Conservation (phyloP, 2,888 invertebrate genomes). For the Diloba caeruleocephala region DNA sequence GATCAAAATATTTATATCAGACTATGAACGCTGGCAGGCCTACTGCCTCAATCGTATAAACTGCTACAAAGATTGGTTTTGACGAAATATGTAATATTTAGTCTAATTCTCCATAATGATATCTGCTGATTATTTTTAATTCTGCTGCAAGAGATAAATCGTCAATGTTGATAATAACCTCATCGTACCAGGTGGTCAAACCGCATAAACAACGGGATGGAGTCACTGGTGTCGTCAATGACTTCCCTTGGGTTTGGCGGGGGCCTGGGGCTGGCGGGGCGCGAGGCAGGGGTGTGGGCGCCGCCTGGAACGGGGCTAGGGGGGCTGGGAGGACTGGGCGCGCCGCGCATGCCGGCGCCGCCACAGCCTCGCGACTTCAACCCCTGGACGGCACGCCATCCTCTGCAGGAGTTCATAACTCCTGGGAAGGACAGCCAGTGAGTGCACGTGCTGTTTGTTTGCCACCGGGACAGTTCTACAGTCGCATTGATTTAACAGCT, state of each 20-base stretch:
- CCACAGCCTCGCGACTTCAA: conserved; percentile 72
- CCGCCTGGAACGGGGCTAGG: conserved; percentile 54
- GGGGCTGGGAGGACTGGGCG: conserved; percentile 24
- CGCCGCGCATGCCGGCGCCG: conserved; percentile 47
- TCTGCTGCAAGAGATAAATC: not conserved
- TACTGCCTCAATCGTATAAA: too few species aligned
- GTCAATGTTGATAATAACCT: not conserved
- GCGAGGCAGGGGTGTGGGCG: conserved; percentile 69
- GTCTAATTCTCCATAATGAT: too few species aligned
- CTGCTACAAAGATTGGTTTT: too few species aligned
- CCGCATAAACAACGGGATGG: conserved; percentile 65
- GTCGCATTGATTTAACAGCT: conserved; percentile 16
- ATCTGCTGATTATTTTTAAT: not conserved
- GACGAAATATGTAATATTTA: too few species aligned
- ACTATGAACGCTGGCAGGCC: too few species aligned
- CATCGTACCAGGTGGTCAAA: conserved; percentile 63
- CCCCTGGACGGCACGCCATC: conserved; percentile 81
- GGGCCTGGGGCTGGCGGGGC: conserved; percentile 54
- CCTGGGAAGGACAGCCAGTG: conserved; percentile 67
- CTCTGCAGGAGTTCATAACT: conserved; percentile 77
- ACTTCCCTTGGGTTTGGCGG: conserved; percentile 60
- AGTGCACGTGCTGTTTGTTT: conserved; percentile 47
- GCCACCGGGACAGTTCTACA: conserved; percentile 41
- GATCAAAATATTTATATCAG: too few species aligned
- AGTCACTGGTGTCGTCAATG: conserved; percentile 70